Percentiles rank a stretch among this genome's conserved stretches.
phyloP scores from a whole-genome alignment of 2,888 invertebrate genomes.

The Gymnosoma rotundatum region DNA sequence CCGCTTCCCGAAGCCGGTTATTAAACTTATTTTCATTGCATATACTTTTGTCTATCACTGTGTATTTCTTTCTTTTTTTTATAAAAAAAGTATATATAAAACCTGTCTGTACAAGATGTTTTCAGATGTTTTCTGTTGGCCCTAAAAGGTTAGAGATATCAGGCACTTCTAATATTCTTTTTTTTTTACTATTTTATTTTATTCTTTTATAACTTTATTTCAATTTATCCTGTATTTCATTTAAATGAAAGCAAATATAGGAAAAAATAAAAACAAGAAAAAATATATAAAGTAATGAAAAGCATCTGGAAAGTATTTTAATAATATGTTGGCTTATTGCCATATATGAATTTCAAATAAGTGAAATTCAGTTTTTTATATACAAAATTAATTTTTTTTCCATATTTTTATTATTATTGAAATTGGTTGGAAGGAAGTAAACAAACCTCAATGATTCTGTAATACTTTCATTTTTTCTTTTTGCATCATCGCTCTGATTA shows the following conservation, averaged over 20 bases:
- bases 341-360: constrained; percentile 50
- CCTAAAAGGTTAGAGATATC: too few relatives aligned
- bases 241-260: too few relatives aligned
- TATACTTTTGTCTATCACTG: too few relatives aligned
- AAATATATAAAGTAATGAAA: constrained; percentile 7
- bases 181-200: neutral
- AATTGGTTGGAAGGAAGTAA: neutral
- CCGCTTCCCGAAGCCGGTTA: too few relatives aligned
- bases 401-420: neutral
- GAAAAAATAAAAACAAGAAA: too few relatives aligned
- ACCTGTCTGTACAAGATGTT: neutral
- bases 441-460: neutral
- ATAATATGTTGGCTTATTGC: constrained; percentile 58
- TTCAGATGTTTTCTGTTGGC: neutral
- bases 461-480: neutral
- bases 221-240: neutral
- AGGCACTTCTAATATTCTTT: neutral
- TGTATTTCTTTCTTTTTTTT: too few relatives aligned
- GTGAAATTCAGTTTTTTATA: neutral
- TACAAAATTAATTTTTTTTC: neutral
- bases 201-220: neutral
- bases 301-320: constrained; percentile 49
- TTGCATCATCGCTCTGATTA: neutral
- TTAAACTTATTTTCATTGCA: too few relatives aligned
- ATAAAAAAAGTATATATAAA: too few relatives aligned